Percentiles rank a stretch among this genome's conserved stretches.
Evolutionary conservation across 1,140 invertebrate species (phyloP).

Genomic region (Cherax quadricarinatus): DNA sequence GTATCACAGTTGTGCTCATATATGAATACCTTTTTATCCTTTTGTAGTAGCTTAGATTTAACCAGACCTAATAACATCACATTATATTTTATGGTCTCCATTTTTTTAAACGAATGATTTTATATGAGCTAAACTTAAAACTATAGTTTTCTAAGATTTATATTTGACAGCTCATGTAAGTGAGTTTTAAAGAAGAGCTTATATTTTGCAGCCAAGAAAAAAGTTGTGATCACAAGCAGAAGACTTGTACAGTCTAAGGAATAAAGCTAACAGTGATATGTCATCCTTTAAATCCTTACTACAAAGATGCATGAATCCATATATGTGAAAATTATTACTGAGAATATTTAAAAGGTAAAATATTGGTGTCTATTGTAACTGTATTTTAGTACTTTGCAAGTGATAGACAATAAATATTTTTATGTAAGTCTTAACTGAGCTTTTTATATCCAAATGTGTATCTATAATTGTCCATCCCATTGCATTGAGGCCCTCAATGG

Average conservation of each 20-base stretch:
- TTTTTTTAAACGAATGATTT: slow-evolving; percentile 38
- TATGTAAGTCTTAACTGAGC: slow-evolving; percentile 31
- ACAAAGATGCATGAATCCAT: neutral
- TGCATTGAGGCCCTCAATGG: too few relatives aligned
- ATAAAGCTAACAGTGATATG: neutral
- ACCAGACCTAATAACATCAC: slow-evolving; percentile 9
- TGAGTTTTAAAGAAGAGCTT: slow-evolving; percentile 12
- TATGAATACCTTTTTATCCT: neutral
- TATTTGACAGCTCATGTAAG: slow-evolving; percentile 33
- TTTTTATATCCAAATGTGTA: too few relatives aligned
- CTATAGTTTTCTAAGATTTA: slow-evolving; percentile 57
- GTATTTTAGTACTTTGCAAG: slow-evolving; percentile 65
- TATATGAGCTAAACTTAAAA: slow-evolving; percentile 40
- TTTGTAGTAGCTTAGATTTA: neutral
- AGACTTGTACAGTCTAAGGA: neutral
- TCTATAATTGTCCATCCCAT: too few relatives aligned
- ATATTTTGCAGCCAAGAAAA: slow-evolving; percentile 28
- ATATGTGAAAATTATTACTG: neutral
- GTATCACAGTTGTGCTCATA: neutral
- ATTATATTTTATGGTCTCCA: slow-evolving; percentile 18
- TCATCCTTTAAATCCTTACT: neutral
- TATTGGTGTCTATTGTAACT: slow-evolving; percentile 61
- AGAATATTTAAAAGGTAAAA: slow-evolving; percentile 32
- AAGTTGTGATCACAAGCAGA: slow-evolving; percentile 28
- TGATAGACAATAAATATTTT: slow-evolving; percentile 68